Conservation (phyloP, 2,797 vertebrate genomes). For the Uromys caudimaculatus region DNA sequence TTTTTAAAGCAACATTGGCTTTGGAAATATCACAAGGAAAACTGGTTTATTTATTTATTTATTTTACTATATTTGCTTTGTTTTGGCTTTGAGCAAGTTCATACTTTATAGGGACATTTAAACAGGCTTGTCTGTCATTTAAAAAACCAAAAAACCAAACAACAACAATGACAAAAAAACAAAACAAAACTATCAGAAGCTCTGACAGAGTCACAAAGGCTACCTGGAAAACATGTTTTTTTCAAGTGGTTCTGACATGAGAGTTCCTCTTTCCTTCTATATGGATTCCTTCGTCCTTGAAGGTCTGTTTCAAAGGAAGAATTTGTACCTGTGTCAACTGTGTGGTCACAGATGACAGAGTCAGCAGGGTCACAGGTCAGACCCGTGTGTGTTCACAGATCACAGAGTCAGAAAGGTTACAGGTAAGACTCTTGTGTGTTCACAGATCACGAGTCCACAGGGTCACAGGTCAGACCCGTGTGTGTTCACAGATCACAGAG, state of each 20-base stretch:
- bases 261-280: not conserved
- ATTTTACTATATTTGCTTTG: not conserved
- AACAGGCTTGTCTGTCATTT: not conserved
- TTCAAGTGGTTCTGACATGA: not conserved
- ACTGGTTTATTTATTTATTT: not conserved
- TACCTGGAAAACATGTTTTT: not conserved
- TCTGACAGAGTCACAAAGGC: not conserved
- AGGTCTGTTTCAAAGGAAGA: not conserved
- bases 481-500: not conserved
- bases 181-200: not conserved
- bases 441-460: not conserved
- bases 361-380: not conserved
- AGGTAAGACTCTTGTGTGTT: not conserved
- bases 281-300: not conserved
- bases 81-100: constrained; percentile 7
- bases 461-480: not conserved
- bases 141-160: not conserved
- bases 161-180: too few species aligned
- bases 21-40: not conserved
- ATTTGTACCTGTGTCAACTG: not conserved
- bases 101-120: not conserved
- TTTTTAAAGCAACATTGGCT: constrained; percentile 21
- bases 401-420: not conserved
- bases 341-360: not conserved
- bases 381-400: not conserved